Conservation (phyloP, 2,888 invertebrate species). For the Malacosoma neustria region DNA sequence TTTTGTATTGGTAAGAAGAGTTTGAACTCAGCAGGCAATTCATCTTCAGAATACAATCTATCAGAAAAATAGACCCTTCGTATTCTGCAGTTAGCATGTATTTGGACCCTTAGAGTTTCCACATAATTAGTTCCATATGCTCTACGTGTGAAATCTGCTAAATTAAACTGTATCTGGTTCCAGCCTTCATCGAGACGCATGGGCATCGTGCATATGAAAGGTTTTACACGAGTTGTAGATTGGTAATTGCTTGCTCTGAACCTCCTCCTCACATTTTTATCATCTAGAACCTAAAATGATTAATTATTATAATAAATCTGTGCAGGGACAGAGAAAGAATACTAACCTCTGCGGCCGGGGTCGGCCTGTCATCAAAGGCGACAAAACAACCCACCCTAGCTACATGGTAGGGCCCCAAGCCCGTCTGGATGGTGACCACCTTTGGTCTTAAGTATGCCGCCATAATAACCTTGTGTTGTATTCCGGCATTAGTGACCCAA, state of each 20-base stretch:
- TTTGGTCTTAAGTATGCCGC: too few species aligned
- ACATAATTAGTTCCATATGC: slow-evolving; percentile 98
- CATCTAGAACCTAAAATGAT: slow-evolving; percentile 87
- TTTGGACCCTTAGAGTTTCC: slow-evolving; percentile 92
- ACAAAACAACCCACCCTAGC: too few species aligned
- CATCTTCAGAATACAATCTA: slow-evolving; percentile 94
- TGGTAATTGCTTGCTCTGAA: slow-evolving; percentile 97
- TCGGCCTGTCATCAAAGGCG: too few species aligned
- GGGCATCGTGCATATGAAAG: slow-evolving; percentile 99
- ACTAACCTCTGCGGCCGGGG: too few species aligned
- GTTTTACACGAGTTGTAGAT: slow-evolving; percentile 93
- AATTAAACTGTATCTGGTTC: slow-evolving; percentile 96
- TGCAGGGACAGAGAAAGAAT: too few species aligned
- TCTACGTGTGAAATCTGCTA: slow-evolving; percentile 93
- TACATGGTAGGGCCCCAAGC: too few species aligned
- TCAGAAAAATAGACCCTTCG: slow-evolving; percentile 93
- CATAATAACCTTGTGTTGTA: too few species aligned
- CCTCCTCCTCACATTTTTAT: slow-evolving; percentile 90
- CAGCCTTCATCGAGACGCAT: slow-evolving; percentile 95
- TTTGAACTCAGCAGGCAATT: slow-evolving; percentile 96
- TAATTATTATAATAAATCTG: too few species aligned
- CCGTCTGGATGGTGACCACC: too few species aligned
- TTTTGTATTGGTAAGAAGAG: slow-evolving; percentile 94
- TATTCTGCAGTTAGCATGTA: slow-evolving; percentile 96
- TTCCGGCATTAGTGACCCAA: too few species aligned